Evolutionary conservation across 2,113 vertebrate species (phyloP).

Genomic region (Brachirus orientalis): DNA sequence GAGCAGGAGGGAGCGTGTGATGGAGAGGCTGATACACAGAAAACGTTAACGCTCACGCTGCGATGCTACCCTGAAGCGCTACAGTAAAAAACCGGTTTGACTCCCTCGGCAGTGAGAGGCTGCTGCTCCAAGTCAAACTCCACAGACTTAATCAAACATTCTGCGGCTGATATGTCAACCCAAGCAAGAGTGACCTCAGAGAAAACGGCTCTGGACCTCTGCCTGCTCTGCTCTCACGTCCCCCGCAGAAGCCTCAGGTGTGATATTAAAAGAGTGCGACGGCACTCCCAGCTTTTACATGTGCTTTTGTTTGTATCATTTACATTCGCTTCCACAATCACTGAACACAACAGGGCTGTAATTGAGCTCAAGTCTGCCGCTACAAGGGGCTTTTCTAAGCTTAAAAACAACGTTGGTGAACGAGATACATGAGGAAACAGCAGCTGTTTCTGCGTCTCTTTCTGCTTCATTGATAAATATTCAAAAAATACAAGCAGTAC

Average conservation of each 20-base stretch:
- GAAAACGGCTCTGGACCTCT: not conserved
- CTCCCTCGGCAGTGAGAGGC: not conserved
- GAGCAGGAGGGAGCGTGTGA: slow-evolving; percentile 40
- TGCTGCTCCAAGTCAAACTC: not conserved
- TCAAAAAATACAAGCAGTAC: too few species aligned
- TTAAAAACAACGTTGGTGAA: too few species aligned
- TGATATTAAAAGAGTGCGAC: slow-evolving; percentile 7
- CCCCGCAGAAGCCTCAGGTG: slow-evolving; percentile 5
- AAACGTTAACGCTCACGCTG: not conserved
- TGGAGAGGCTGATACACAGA: not conserved
- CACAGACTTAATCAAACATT: too few species aligned
- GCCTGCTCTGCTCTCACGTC: too few species aligned
- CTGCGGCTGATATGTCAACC: not conserved
- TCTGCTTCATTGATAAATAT: too few species aligned
- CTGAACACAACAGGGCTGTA: not conserved
- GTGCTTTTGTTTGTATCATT: slow-evolving; percentile 3
- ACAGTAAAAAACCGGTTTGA: not conserved
- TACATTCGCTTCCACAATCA: not conserved
- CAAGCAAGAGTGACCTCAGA: not conserved
- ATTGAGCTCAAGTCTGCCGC: not conserved
- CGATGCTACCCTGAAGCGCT: not conserved
- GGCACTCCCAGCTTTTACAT: slow-evolving; percentile 32
- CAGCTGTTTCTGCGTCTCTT: too few species aligned
- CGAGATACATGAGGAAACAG: too few species aligned
- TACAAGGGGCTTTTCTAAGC: not conserved